Percentiles rank a stretch among this genome's conserved stretches.
phyloP scores from a whole-genome alignment of 2,113 vertebrate species.

The Lathamus discolor region DNA sequence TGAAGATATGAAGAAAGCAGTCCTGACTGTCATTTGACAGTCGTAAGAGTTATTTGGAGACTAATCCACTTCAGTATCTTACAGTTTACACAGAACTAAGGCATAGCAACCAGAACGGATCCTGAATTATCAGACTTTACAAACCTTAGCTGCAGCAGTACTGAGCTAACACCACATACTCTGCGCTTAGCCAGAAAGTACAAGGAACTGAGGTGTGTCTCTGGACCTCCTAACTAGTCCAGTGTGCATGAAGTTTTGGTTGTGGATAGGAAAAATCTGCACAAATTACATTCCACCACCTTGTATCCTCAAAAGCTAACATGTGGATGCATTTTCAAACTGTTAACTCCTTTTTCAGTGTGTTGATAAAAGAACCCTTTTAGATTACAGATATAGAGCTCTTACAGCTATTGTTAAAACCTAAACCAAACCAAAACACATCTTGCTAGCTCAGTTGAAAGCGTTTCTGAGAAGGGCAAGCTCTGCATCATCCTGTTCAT shows the following conservation, averaged over 20 bases:
- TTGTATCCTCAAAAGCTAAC: not conserved
- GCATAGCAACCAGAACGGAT: not conserved
- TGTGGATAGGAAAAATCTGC: not conserved
- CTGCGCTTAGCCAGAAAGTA: not conserved
- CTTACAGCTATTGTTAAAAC: not conserved
- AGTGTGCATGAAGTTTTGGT: fast-evolving
- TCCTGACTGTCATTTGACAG: not conserved
- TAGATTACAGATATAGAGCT: not conserved
- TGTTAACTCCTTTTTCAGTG: not conserved
- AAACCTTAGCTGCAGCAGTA: not conserved
- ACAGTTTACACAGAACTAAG: not conserved
- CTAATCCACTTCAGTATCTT: not conserved
- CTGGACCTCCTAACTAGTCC: not conserved
- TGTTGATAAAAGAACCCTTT: not conserved
- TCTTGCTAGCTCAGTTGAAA: not conserved
- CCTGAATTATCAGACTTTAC: not conserved
- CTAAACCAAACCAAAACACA: not conserved
- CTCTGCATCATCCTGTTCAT: not conserved
- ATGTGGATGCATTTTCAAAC: not conserved
- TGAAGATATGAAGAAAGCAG: not conserved
- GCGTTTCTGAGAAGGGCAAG: not conserved
- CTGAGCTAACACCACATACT: not conserved
- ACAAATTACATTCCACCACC: not conserved
- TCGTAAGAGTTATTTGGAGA: not conserved
- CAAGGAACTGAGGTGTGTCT: not conserved